Conservation (phyloP, 2,888 invertebrate genomes). For the Sclerodermus sp. region DNA sequence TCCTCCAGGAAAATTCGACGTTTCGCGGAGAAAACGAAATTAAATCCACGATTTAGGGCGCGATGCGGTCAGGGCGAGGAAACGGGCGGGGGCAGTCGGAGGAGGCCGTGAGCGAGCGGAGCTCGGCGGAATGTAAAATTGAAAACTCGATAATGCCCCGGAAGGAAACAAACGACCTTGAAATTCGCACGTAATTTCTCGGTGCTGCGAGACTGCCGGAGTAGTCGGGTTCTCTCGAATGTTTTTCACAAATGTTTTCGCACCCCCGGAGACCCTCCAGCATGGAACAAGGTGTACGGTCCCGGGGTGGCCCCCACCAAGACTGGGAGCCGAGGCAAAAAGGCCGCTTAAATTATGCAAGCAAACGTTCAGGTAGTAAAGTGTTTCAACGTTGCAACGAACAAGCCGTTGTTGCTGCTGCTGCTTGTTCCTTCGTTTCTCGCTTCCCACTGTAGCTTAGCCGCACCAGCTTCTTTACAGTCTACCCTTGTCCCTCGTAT, state of each 20-base stretch:
- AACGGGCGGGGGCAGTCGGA: too few species aligned
- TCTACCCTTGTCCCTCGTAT: not conserved
- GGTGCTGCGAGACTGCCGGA: too few species aligned
- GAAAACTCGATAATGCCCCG: too few species aligned
- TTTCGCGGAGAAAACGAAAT: too few species aligned
- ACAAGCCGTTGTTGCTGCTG: slow-evolving; percentile 12
- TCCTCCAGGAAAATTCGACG: too few species aligned
- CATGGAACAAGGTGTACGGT: slow-evolving; percentile 29
- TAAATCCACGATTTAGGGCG: too few species aligned
- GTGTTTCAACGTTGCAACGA: slow-evolving; percentile 27
- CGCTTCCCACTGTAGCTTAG: not conserved
- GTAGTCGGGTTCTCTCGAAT: slow-evolving; percentile 8
- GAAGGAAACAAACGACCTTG: too few species aligned
- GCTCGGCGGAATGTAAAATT: too few species aligned
- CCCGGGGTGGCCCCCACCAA: slow-evolving; percentile 9
- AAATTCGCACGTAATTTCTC: too few species aligned
- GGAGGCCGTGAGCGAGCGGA: too few species aligned
- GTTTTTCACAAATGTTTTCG: slow-evolving; percentile 46
- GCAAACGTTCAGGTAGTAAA: slow-evolving; percentile 47
- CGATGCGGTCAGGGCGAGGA: too few species aligned
- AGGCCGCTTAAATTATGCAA: slow-evolving; percentile 46
- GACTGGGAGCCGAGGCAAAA: slow-evolving; percentile 22
- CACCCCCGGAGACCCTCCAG: slow-evolving; percentile 21
- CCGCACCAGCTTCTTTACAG: slow-evolving; percentile 1
- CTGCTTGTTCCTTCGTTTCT: not conserved